Conservation (phyloP, 2,797 vertebrate genomes). For the Amblyraja radiata region DNA sequence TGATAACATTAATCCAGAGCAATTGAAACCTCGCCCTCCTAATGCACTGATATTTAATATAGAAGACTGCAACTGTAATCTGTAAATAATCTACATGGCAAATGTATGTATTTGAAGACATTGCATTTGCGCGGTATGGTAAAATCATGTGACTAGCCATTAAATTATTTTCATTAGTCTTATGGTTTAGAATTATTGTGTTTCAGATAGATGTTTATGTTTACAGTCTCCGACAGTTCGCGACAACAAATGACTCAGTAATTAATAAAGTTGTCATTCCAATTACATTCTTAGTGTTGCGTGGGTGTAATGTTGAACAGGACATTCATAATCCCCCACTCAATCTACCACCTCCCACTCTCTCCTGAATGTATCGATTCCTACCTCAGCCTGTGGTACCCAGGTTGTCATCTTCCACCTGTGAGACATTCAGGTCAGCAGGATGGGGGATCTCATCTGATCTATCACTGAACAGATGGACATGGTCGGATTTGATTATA, state of each 20-base stretch:
- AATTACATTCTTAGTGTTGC: background rate
- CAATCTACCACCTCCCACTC: too few relatives aligned
- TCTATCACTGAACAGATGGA: background rate
- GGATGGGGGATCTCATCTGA: background rate
- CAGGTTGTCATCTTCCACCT: background rate
- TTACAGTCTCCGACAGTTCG: background rate
- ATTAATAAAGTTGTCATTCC: background rate
- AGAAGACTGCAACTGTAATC: background rate
- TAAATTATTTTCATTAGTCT: constrained; percentile 1
- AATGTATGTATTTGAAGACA: constrained; percentile 12
- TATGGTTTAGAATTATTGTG: background rate
- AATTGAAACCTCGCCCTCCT: background rate
- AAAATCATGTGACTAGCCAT: background rate
- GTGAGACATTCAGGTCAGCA: background rate
- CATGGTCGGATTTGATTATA: background rate
- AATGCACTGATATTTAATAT: constrained; percentile 9
- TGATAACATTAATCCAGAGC: background rate
- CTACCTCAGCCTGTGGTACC: background rate
- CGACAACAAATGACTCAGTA: background rate
- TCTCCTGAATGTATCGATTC: background rate
- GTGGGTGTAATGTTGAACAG: background rate
- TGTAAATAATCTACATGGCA: constrained; percentile 27
- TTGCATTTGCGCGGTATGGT: background rate
- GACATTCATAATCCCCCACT: background rate
- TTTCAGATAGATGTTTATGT: background rate